Conservation (phyloP, 2,888 invertebrate species). For the Acholoe squamosa region DNA sequence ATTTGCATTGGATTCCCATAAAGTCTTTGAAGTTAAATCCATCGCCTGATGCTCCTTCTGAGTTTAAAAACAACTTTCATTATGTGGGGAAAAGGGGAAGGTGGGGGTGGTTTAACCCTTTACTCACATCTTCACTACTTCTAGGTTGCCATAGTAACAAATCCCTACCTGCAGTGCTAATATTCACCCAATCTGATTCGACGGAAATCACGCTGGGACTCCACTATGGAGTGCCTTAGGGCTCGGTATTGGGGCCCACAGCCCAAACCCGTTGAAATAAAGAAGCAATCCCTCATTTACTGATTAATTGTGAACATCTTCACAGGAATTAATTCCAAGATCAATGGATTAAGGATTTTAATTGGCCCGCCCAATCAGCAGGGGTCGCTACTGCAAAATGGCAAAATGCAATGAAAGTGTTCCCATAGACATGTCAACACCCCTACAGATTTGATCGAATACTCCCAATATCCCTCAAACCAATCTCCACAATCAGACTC, state of each 20-base stretch:
- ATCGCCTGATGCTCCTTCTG: background rate
- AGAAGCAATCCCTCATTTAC: background rate
- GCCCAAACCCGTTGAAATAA: background rate
- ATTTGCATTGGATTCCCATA: background rate
- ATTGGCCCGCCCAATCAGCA: background rate
- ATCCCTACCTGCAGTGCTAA: conserved; percentile 14
- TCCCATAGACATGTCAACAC: too few relatives aligned
- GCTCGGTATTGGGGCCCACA: background rate
- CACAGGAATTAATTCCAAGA: background rate
- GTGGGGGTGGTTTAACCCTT: background rate
- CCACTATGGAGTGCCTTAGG: background rate
- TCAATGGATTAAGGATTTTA: conserved; percentile 11
- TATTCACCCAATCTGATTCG: background rate
- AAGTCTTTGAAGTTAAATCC: conserved; percentile 8
- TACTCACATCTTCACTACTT: background rate
- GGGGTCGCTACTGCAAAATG: background rate
- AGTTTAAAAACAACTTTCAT: background rate
- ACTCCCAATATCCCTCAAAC: too few relatives aligned
- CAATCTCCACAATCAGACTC: background rate
- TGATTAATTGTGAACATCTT: background rate
- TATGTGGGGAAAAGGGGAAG: background rate
- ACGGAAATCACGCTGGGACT: background rate
- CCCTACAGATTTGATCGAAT: too few relatives aligned
- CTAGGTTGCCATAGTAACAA: conserved; percentile 8
- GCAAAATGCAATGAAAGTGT: background rate